A percentile compares a stretch with the other conserved stretches of the same genome.
phyloP scores from a whole-genome alignment of 2,888 invertebrate genomes.

The Gymnoscelis rufifasciata region DNA sequence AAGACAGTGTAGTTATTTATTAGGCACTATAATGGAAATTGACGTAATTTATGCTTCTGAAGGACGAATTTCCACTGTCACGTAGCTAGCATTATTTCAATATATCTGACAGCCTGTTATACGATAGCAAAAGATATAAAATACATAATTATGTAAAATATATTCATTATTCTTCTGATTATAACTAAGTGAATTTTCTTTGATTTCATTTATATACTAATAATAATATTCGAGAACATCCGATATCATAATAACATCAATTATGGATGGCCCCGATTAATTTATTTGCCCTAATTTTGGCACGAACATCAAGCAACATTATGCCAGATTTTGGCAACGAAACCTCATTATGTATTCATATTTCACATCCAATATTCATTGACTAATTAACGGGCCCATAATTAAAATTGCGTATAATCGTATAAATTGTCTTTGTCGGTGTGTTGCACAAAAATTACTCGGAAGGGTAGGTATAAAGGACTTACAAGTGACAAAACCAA shows the following conservation, averaged over 20 bases:
- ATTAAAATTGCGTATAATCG: neutral
- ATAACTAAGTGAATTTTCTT: no score
- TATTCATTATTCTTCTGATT: no score
- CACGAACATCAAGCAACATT: conserved; percentile 30
- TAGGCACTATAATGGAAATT: no score
- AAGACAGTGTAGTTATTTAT: neutral
- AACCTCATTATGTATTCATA: conserved; percentile 24
- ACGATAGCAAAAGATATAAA: no score
- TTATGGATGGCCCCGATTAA: neutral
- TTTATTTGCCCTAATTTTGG: conserved; percentile 19
- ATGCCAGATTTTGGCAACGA: conserved; percentile 37
- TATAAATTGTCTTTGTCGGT: neutral
- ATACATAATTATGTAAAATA: no score
- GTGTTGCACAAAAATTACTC: no score
- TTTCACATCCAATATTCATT: neutral
- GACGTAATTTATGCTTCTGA: no score
- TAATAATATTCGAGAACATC: neutral
- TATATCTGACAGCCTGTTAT: no score
- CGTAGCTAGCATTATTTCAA: no score
- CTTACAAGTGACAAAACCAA: no score
- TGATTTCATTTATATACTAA: neutral
- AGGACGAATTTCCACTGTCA: no score
- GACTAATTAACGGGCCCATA: neutral
- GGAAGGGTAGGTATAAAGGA: no score
- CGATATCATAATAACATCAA: neutral